Conservation (phyloP, 2,113 vertebrate species). For the Ondatra zibethicus region DNA sequence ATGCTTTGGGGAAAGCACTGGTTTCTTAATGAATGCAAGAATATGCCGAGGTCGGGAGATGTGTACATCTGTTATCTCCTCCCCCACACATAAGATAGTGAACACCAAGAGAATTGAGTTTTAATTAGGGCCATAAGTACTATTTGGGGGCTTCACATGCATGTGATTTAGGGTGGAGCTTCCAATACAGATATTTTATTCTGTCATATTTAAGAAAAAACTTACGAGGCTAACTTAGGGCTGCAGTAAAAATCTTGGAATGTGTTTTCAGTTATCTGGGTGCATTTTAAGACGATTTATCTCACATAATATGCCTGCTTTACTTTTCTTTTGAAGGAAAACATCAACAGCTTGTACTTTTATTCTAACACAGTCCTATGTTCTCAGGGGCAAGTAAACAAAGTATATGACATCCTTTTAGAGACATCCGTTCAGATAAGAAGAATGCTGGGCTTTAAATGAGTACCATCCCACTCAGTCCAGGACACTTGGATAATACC, state of each 20-base stretch:
- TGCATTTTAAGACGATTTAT: not conserved
- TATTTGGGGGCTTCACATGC: not conserved
- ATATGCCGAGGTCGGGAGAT: not conserved
- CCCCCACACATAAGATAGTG: not conserved
- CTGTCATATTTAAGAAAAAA: not conserved
- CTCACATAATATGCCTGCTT: not conserved
- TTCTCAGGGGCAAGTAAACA: not conserved
- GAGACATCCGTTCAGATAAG: not conserved
- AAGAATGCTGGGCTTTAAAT: constrained; percentile 8
- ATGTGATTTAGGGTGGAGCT: not conserved
- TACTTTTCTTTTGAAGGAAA: constrained; percentile 15
- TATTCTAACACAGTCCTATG: constrained; percentile 14
- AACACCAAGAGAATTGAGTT: constrained; percentile 29
- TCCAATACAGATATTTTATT: constrained; percentile 39
- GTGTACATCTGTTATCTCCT: not conserved
- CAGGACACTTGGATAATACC: constrained; percentile 32
- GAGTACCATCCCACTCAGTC: constrained; percentile 6
- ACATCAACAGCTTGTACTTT: not conserved
- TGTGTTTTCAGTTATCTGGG: not conserved
- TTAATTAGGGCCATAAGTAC: constrained; percentile 50
- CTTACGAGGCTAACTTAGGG: not conserved
- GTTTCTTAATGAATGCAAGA: constrained; percentile 41
- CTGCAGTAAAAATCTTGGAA: not conserved
- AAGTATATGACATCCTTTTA: not conserved
- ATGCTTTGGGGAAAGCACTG: not conserved